Conservation (phyloP, 64 coral and sea anemone genomes). For the Anthopleura sola region DNA sequence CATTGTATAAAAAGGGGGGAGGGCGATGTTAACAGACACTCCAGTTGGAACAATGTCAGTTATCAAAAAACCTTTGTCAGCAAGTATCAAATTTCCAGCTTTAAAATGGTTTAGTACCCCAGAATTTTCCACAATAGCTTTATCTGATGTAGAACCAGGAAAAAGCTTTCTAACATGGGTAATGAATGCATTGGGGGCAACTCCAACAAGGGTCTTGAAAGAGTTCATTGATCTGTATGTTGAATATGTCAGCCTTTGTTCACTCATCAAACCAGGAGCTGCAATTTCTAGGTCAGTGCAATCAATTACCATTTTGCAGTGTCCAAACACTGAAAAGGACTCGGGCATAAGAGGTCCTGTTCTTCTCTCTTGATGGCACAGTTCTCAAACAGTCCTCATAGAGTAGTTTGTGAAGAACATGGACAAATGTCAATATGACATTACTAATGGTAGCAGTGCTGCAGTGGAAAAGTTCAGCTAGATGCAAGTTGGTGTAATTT, state of each 20-base stretch:
- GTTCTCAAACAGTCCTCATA: constrained; percentile 33
- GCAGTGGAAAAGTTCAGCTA: constrained; percentile 22
- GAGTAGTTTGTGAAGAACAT: constrained; percentile 33
- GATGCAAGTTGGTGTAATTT: constrained; percentile 27
- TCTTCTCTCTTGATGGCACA: constrained; percentile 35
- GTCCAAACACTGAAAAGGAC: constrained; percentile 21
- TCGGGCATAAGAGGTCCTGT: constrained; percentile 42
- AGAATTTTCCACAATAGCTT: constrained; percentile 28
- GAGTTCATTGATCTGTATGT: constrained; percentile 27
- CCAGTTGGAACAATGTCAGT: constrained; percentile 1
- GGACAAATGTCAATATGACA: constrained; percentile 15
- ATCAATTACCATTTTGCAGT: constrained; percentile 24
- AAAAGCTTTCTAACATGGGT: constrained; percentile 26
- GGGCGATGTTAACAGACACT: constrained; percentile 33
- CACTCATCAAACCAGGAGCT: constrained; percentile 30
- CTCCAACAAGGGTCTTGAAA: constrained; percentile 26
- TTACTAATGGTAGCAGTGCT: constrained; percentile 38
- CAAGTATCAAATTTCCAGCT: constrained; percentile 33
- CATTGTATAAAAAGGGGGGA: constrained; percentile 41
- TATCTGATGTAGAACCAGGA: constrained; percentile 28
- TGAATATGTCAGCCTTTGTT: constrained; percentile 17
- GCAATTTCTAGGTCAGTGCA: constrained; percentile 20
- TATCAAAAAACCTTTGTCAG: constrained; percentile 38
- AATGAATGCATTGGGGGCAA: constrained; percentile 32
- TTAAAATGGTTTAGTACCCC: not conserved